Percentiles rank a stretch among this genome's conserved stretches.
Evolutionary conservation across 2,797 vertebrate species (phyloP).

Genomic region (Coracias cyanogaster): DNA sequence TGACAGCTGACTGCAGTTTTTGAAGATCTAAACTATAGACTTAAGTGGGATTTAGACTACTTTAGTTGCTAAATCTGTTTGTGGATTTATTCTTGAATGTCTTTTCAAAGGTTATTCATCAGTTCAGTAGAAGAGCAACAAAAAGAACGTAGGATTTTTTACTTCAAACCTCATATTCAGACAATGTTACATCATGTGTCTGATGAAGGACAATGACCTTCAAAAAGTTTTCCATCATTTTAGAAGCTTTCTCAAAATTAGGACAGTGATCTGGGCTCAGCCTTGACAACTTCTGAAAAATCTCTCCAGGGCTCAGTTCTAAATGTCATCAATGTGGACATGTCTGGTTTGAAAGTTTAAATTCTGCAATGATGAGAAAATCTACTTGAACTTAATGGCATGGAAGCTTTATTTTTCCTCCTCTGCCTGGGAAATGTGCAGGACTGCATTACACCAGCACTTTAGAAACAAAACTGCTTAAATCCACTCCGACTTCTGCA

Average conservation of each 20-base stretch:
- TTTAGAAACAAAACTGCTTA: not conserved
- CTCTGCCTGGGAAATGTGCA: not conserved
- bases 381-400: not conserved
- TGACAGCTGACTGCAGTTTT: constrained; percentile 19
- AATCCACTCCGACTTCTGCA: not conserved
- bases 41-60: constrained; percentile 59
- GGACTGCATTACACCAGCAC: not conserved
- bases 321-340: constrained; percentile 27
- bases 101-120: constrained; percentile 60
- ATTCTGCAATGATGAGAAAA: constrained; percentile 3
- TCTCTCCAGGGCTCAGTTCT: constrained; percentile 34
- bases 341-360: constrained; percentile 16
- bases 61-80: constrained; percentile 63
- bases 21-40: constrained; percentile 54
- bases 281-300: constrained; percentile 25
- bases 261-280: constrained; percentile 5
- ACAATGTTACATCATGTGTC: not conserved
- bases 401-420: not conserved
- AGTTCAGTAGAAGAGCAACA: constrained; percentile 7
- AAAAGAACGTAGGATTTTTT: constrained; percentile 17
- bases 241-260: constrained; percentile 44
- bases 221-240: constrained; percentile 52
- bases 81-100: constrained; percentile 54
- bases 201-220: constrained; percentile 51
- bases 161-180: not conserved